These are phyloP conservation scores for Smittia aterrima DNA, from an alignment of 2,888 invertebrate genomes.

Conservation along the genomic window DNA sequence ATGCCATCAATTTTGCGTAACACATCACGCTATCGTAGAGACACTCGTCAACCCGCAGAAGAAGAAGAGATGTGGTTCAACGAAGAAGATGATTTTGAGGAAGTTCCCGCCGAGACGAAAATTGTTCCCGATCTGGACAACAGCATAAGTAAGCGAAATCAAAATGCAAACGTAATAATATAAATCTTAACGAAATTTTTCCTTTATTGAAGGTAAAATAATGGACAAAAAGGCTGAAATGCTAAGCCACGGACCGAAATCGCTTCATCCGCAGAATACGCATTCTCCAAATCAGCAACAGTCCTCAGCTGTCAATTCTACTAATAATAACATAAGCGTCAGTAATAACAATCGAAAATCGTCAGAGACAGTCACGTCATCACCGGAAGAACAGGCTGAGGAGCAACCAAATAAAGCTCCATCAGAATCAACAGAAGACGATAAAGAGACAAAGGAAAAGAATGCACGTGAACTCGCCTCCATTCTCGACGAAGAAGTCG, in stretches of 20 bases:
- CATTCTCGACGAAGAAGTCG: slow-evolving; percentile 2
- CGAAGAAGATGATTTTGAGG: slow-evolving; percentile 91
- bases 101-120: slow-evolving; percentile 65
- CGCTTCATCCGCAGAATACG: slow-evolving; percentile 50
- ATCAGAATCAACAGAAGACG: background rate
- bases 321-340: slow-evolving; percentile 27
- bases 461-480: background rate
- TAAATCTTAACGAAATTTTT: too few species aligned
- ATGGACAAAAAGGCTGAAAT: slow-evolving; percentile 61
- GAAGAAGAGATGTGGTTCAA: slow-evolving; percentile 99
- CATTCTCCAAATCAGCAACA: slow-evolving; percentile 44
- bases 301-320: slow-evolving; percentile 23
- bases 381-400: background rate
- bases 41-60: slow-evolving; percentile 91
- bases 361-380: slow-evolving; percentile 35
- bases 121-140: slow-evolving; percentile 52
- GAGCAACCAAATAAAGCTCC: background rate
- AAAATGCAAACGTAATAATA: too few species aligned
- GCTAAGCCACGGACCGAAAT: slow-evolving; percentile 52
- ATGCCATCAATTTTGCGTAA: slow-evolving; percentile 79
- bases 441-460: background rate
- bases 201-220: slow-evolving; percentile 59
- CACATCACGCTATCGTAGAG: slow-evolving; percentile 76
- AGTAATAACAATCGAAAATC: slow-evolving; percentile 37
- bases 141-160: slow-evolving; percentile 51